phyloP scores from a whole-genome alignment of 1,140 invertebrate species.

The Drosophila pachea region DNA sequence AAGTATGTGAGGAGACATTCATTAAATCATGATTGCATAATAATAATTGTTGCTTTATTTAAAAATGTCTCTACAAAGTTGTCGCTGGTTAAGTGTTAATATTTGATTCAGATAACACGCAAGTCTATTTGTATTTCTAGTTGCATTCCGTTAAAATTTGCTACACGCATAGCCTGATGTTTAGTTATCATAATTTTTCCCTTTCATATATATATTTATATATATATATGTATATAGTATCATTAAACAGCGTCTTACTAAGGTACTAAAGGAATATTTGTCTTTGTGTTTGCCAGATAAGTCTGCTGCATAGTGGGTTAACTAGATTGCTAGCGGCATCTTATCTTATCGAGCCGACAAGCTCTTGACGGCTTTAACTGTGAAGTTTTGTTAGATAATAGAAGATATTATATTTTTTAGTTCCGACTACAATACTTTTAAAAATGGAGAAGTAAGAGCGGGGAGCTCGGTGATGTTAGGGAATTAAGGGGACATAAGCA shows the following conservation, averaged over 20 bases:
- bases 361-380: constrained; percentile 40
- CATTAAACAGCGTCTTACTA: constrained; percentile 51
- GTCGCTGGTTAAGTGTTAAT: constrained; percentile 68
- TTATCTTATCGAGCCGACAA: constrained; percentile 41
- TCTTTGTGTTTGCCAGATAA: constrained; percentile 29
- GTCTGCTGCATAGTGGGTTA: constrained; percentile 31
- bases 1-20: constrained; percentile 42
- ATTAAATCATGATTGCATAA: constrained; percentile 36
- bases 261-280: constrained; percentile 71
- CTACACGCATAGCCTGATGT: constrained; percentile 63
- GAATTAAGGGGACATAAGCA: constrained; percentile 16
- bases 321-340: background rate
- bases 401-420: constrained; percentile 24
- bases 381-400: constrained; percentile 26
- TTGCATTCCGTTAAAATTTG: constrained; percentile 55
- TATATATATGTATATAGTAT: constrained; percentile 10
- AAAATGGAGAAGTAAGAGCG: constrained; percentile 27
- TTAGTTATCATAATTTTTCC: constrained; percentile 21
- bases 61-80: constrained; percentile 79
- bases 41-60: constrained; percentile 75
- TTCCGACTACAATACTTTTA: constrained; percentile 59
- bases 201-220: background rate
- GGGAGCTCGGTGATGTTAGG: constrained; percentile 20
- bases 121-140: constrained; percentile 49
- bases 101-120: constrained; percentile 73